A percentile compares a stretch with the other conserved stretches of the same genome.
These are phyloP conservation scores for Notechis scutatus DNA, from an alignment of 2,113 vertebrate species.

Conservation along the genomic window DNA sequence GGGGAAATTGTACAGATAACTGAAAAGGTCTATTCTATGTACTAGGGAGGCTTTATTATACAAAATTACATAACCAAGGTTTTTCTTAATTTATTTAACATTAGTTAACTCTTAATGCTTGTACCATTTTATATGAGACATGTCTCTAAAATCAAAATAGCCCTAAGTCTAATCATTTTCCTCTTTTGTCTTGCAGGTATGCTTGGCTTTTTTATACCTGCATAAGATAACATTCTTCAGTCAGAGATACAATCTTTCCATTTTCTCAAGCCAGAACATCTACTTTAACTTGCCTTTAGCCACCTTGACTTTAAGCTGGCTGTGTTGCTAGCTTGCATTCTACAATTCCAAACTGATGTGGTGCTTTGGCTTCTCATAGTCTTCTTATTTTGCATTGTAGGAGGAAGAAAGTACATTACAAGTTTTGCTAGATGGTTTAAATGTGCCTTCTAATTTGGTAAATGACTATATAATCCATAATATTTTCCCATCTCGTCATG, in stretches of 20 bases:
- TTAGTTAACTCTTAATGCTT: neutral
- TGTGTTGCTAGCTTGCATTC: neutral
- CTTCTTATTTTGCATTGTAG: neutral
- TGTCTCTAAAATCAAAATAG: neutral
- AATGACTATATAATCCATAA: neutral
- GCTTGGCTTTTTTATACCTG: neutral
- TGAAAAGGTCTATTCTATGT: neutral
- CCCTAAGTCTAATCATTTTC: neutral
- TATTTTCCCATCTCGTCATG: neutral
- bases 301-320: neutral
- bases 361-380: neutral
- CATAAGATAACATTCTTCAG: neutral
- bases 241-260: neutral
- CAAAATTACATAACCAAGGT: neutral
- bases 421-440: neutral
- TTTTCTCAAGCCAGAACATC: neutral
- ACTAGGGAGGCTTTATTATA: neutral
- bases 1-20: neutral
- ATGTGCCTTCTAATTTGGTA: neutral
- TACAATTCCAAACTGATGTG: neutral
- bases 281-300: neutral
- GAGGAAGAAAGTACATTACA: neutral
- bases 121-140: neutral
- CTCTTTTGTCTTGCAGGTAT: neutral
- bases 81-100: neutral